These are phyloP conservation scores for Hyles vespertilio DNA, from an alignment of 1,140 invertebrate genomes.

Conservation along the genomic window DNA sequence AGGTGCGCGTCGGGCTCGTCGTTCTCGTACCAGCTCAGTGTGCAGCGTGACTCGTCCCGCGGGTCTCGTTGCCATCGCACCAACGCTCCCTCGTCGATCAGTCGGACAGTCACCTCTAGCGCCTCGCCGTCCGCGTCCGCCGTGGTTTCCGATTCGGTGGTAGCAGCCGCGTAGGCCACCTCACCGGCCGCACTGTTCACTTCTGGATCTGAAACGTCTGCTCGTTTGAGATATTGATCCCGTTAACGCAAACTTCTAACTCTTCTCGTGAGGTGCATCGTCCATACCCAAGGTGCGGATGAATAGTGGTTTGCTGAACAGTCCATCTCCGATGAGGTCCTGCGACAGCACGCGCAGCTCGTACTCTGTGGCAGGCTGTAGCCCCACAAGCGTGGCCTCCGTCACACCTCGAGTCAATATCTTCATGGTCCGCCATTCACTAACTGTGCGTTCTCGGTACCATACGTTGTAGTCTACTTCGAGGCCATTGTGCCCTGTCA, in stretches of 20 bases:
- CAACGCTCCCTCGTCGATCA: conserved; percentile 35
- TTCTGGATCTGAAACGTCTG: conserved; percentile 18
- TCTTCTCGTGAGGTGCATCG: no score
- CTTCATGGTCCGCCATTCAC: conserved; percentile 86
- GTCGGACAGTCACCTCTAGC: conserved; percentile 42
- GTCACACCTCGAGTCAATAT: conserved; percentile 82
- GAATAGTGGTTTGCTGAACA: conserved; percentile 90
- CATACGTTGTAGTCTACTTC: conserved; percentile 90
- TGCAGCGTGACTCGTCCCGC: conserved; percentile 28
- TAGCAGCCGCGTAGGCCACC: conserved; percentile 8
- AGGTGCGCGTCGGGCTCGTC: conserved; percentile 31
- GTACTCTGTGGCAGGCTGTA: conserved; percentile 87
- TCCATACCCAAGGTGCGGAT: conserved; percentile 82
- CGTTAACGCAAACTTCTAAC: no score
- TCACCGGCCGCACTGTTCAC: conserved; percentile 11
- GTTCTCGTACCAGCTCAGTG: conserved; percentile 49
- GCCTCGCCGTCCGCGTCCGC: conserved; percentile 15
- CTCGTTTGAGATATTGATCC: no score
- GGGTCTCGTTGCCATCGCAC: conserved; percentile 34
- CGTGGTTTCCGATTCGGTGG: conserved; percentile 1
- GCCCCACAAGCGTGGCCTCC: conserved; percentile 86
- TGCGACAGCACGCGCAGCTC: conserved; percentile 94
- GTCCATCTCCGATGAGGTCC: conserved; percentile 89
- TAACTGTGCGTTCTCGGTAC: conserved; percentile 83
- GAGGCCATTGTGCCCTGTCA: conserved; percentile 83